Evolutionary conservation across 2,888 invertebrate species (phyloP), one percentile per base, ranked within the genome.

Genomic region (Hirudinaria manillensis): DNA sequence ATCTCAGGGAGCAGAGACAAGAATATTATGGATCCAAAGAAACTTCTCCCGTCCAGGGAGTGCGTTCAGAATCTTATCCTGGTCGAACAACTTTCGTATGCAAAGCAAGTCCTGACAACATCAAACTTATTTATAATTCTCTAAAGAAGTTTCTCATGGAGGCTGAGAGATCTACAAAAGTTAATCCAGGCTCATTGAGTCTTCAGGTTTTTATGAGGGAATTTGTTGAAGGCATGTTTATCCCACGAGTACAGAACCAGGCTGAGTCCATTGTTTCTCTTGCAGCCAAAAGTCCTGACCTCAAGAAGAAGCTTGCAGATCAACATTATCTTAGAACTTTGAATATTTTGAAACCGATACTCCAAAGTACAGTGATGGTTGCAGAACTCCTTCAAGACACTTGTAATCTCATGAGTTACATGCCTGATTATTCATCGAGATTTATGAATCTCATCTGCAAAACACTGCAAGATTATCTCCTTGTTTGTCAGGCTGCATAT

Each of bases 181-280:
- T 81, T 76, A 78, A 80, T 16, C 79, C 83, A 45, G 84, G 83
- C 81, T 88, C 91, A 67, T 92, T 92, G 82, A 90, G 91, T 2
- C 87, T 95, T 75, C 91, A 93, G 82, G 90, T 90, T 78, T 95
- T 94, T 86, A 87, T 96, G 75, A 90, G 91, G 70, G 91, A 93
- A 84, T 93, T 94, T 86, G 91, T 95, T 34, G 91, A 91, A 80
- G 91, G 92, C 81, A 91, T 91, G 10, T 96, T 93, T 86, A 82
- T 87, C 74, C 91, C 91, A 78, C 89, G 92, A 77, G 90, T 91
- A 75, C 90, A 90, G 81, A 87, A 88, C 66, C 88, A 89, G 10
- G 82, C 90, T 27, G 87, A 89, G 0, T 87, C 87, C 61, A 89
- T 89, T 80, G 90, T 92, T 77, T 90, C 92, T 51, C 27, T 21